Conservation (phyloP, 2,797 vertebrate species). For the Mormyrops boulengeri region DNA sequence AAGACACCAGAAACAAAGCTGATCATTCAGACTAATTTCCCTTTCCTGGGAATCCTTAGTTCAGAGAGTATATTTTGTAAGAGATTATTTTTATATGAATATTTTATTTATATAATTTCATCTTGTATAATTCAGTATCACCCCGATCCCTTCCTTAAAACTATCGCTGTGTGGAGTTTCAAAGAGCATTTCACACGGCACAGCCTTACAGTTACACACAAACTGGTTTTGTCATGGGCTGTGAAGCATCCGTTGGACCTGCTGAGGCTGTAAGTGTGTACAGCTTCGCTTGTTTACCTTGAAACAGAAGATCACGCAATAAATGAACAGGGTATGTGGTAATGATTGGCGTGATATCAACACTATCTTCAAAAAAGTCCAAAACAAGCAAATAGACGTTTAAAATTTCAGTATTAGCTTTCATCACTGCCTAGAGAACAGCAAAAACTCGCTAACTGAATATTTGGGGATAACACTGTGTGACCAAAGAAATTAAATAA, state of each 20-base stretch:
- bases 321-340: slow-evolving; percentile 49
- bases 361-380: neutral
- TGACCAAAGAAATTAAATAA: slow-evolving; percentile 41
- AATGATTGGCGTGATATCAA: slow-evolving; percentile 44
- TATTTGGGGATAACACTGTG: slow-evolving; percentile 48
- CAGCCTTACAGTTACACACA: slow-evolving; percentile 41
- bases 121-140: slow-evolving; percentile 59
- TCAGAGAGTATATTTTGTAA: slow-evolving; percentile 92
- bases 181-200: slow-evolving; percentile 42
- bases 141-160: slow-evolving; percentile 53
- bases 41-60: slow-evolving; percentile 67
- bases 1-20: slow-evolving; percentile 43
- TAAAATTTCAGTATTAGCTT: slow-evolving; percentile 36
- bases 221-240: slow-evolving; percentile 43
- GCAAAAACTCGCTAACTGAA: slow-evolving; percentile 54
- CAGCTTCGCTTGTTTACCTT: slow-evolving; percentile 47
- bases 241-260: slow-evolving; percentile 40
- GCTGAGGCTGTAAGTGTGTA: slow-evolving; percentile 44
- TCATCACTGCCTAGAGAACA: slow-evolving; percentile 51
- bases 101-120: slow-evolving; percentile 83
- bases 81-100: slow-evolving; percentile 98
- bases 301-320: slow-evolving; percentile 48
- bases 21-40: slow-evolving; percentile 64
- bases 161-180: slow-evolving; percentile 51
- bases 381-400: neutral